Conservation (phyloP, 2,888 invertebrate genomes). For the Drymonia ruficornis region DNA sequence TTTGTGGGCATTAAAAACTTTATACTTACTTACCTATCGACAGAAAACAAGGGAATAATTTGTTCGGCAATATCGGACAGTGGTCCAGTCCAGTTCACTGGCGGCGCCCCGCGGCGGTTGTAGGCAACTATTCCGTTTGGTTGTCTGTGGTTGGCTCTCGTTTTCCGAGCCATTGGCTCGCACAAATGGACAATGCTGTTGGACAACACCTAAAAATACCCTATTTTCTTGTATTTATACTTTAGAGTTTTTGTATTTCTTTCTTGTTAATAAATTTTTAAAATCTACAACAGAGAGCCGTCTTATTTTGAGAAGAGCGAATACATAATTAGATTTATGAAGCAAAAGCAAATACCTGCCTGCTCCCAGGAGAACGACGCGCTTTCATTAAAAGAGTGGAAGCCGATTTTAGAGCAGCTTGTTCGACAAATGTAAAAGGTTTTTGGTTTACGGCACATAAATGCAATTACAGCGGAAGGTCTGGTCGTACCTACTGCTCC, state of each 20-base stretch:
- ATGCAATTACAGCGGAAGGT: constrained; percentile 14
- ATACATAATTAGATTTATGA: constrained; percentile 28
- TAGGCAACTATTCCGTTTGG: constrained; percentile 58
- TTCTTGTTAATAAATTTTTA: too few relatives aligned
- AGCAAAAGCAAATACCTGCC: constrained; percentile 8
- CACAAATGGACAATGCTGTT: constrained; percentile 38
- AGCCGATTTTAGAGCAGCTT: constrained; percentile 24
- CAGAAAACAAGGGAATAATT: background rate
- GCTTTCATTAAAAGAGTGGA: background rate
- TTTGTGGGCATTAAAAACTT: too few relatives aligned
- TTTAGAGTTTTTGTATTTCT: too few relatives aligned
- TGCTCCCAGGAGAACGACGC: background rate
- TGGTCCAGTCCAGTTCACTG: constrained; percentile 30
- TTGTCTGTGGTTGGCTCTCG: constrained; percentile 48
- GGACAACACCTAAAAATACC: constrained; percentile 39
- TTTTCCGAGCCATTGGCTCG: constrained; percentile 63
- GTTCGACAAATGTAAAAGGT: constrained; percentile 34
- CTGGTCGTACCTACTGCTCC: background rate
- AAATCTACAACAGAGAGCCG: background rate
- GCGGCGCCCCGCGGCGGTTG: constrained; percentile 22
- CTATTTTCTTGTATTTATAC: background rate
- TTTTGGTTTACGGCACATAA: constrained; percentile 30
- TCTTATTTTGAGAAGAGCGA: constrained; percentile 12
- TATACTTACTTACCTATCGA: too few relatives aligned
- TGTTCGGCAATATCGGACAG: constrained; percentile 5